Evolutionary conservation across 2,888 invertebrate genomes (phyloP), one percentile per base, ranked within the genome.

Genomic region (Marasmarcha lunaedactyla): DNA sequence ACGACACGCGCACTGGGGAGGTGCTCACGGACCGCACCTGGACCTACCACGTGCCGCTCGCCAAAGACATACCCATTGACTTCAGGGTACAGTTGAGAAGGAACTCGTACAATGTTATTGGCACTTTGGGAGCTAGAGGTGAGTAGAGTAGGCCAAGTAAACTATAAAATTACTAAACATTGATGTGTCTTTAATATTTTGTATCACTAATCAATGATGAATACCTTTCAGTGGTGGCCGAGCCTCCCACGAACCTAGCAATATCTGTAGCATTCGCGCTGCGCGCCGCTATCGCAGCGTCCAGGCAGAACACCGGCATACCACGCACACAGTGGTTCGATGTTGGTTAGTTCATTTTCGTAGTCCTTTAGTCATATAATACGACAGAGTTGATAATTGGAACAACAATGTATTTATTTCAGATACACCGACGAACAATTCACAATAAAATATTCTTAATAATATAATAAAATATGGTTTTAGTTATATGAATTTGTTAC

Each of bases 21-120:
- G 60, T 92, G 2, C 92, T n/a, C n/a, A n/a, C n/a, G n/a, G n/a
- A n/a, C n/a, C n/a, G n/a, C n/a, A n/a, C n/a, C n/a, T n/a, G n/a
- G n/a, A n/a, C n/a, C n/a, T n/a, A n/a, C n/a, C n/a, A n/a, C n/a
- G n/a, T n/a, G n/a, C n/a, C n/a, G n/a, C n/a, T n/a, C n/a, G n/a
- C n/a, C n/a, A n/a, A n/a, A n/a, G n/a, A n/a, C n/a, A n/a, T n/a
- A n/a, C n/a, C 93, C 0, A 83, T 88, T 5, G 90, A 93, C 65
- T 89, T 93, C 49, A 85, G 90, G 43, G 76, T 92, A 1, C 86
- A 87, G 37, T 79, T 93, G 39, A 72, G 88, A 27, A 86, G 87
- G 44, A 88, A 89, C 51, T 85, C 87, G 20, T 77, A 87, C n/a
- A 91, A 83, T 6, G 90, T 90, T n/a, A 74, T 90, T 1, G 61